phyloP scores from a whole-genome alignment of 2,113 vertebrate genomes.

The Syngnathus floridae region DNA sequence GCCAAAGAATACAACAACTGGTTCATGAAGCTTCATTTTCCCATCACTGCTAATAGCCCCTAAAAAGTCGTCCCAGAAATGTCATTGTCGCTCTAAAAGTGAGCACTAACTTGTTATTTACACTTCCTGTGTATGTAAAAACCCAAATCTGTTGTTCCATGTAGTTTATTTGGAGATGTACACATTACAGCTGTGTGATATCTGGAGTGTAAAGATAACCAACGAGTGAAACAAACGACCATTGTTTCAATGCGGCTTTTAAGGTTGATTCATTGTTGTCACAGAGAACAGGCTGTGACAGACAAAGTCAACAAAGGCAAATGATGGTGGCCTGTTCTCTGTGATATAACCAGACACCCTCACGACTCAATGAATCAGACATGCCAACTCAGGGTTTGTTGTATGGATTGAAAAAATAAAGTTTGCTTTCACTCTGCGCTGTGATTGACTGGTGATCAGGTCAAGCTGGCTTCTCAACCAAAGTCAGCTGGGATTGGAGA shows the following conservation, averaged over 20 bases:
- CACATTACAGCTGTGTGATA: conserved; percentile 6
- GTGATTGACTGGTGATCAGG: no score
- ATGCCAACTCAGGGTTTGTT: background rate
- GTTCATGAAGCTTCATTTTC: no score
- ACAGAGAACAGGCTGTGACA: conserved; percentile 27
- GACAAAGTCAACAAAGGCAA: conserved; percentile 17
- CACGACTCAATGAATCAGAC: conserved; percentile 2
- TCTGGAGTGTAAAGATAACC: conserved; percentile 49
- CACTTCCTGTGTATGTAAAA: background rate
- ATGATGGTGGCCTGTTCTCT: conserved; percentile 13
- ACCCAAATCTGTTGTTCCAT: background rate
- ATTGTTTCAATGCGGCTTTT: conserved; percentile 24
- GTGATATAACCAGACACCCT: conserved; percentile 15
- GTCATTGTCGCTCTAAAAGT: background rate
- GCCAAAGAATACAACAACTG: no score
- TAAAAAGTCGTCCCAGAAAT: background rate
- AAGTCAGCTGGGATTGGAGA: no score
- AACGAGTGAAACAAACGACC: conserved; percentile 18
- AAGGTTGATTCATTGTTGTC: conserved; percentile 19
- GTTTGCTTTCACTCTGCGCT: no score
- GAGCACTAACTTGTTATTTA: background rate
- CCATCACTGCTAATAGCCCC: no score
- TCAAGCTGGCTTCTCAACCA: no score
- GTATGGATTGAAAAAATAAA: background rate
- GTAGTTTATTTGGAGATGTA: background rate